Percentiles rank a stretch among this genome's conserved stretches.
Conservation (phyloP, 2,888 invertebrate species). For the Iphiclides podalirius region DNA sequence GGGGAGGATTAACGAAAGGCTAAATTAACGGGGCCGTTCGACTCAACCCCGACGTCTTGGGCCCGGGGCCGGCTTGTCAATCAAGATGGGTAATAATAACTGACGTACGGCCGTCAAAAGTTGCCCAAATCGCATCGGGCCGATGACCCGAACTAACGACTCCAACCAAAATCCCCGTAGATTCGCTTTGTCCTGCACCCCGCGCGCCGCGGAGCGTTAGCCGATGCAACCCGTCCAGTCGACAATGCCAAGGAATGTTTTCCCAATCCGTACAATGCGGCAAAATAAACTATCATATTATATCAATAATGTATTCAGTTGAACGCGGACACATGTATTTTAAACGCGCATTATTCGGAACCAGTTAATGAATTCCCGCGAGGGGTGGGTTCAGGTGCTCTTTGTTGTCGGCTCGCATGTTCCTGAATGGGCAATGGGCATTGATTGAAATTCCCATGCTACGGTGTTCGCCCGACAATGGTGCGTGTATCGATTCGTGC, state of each 20-base stretch:
- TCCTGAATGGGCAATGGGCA: constrained; percentile 33
- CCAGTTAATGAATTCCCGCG: constrained; percentile 62
- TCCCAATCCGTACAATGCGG: constrained; percentile 53
- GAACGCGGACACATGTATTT: constrained; percentile 76
- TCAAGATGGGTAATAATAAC: constrained; percentile 64
- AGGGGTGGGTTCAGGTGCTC: constrained; percentile 48
- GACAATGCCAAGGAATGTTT: constrained; percentile 45
- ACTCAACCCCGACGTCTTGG: neutral
- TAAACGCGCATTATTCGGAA: constrained; percentile 76
- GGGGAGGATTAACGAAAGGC: constrained; percentile 19
- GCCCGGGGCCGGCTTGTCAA: constrained; percentile 50
- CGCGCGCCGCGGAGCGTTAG: constrained; percentile 39
- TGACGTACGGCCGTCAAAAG: constrained; percentile 73
- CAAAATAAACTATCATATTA: constrained; percentile 79
- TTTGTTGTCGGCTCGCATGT: constrained; percentile 42
- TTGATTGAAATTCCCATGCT: constrained; percentile 73
- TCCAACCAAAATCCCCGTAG: constrained; percentile 70
- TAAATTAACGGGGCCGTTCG: constrained; percentile 16
- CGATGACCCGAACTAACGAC: constrained; percentile 77
- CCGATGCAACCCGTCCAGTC: constrained; percentile 42
- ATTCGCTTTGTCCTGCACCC: constrained; percentile 48
- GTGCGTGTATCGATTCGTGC: constrained; percentile 59
- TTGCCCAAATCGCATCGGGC: constrained; percentile 76
- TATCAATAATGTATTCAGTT: constrained; percentile 75
- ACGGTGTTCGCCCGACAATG: constrained; percentile 45